phyloP scores from a whole-genome alignment of 2,113 vertebrate species.

The Leptobrachium leishanense region DNA sequence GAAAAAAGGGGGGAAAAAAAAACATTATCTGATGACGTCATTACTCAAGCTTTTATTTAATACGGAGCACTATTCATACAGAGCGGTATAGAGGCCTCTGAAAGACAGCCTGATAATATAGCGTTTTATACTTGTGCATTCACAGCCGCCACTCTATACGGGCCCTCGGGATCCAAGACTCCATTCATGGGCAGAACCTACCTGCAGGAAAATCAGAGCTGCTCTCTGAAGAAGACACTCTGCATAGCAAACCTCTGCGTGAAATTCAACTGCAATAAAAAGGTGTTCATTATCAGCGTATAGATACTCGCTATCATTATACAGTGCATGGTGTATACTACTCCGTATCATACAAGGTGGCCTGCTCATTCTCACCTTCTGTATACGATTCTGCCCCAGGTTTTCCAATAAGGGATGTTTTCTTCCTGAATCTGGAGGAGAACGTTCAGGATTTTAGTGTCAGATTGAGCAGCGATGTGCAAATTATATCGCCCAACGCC shows the following conservation, averaged over 20 bases:
- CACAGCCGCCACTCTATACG: too few relatives aligned
- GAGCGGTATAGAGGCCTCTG: too few relatives aligned
- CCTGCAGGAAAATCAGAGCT: constrained; percentile 81
- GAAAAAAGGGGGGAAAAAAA: too few relatives aligned
- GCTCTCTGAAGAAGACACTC: constrained; percentile 80
- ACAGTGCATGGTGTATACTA: neutral
- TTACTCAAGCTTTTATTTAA: too few relatives aligned
- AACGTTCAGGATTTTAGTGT: too few relatives aligned
- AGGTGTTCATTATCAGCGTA: neutral
- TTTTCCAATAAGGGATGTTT: constrained; percentile 61
- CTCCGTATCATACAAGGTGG: neutral
- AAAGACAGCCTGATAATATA: too few relatives aligned
- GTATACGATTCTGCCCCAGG: constrained; percentile 58
- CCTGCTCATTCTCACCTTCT: constrained; percentile 65
- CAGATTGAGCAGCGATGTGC: too few relatives aligned
- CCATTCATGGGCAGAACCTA: neutral
- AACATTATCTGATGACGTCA: too few relatives aligned
- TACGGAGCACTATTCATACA: too few relatives aligned
- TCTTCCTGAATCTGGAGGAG: constrained; percentile 69
- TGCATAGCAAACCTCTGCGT: constrained; percentile 78
- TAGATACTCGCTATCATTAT: neutral
- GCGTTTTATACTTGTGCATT: too few relatives aligned
- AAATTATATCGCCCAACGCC: too few relatives aligned
- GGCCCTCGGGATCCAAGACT: too few relatives aligned
- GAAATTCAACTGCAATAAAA: constrained; percentile 68